A percentile compares a stretch with the other conserved stretches of the same genome.
phyloP scores from a whole-genome alignment of 2,113 vertebrate genomes.

The Coreoperca whiteheadi region DNA sequence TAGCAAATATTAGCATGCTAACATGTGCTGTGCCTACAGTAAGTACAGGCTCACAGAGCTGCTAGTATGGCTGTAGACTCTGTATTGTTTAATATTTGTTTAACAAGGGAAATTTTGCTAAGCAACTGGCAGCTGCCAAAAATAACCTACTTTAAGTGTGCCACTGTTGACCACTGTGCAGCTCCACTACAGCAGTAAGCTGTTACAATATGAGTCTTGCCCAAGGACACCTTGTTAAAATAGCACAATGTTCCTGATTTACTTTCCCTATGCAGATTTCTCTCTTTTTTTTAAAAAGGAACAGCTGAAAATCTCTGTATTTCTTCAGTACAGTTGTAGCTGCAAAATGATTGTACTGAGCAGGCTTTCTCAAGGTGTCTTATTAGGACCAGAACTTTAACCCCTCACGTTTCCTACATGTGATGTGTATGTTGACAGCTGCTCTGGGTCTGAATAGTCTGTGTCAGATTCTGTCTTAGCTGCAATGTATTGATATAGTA shows the following conservation, averaged over 20 bases:
- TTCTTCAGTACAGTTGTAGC: conserved; percentile 15
- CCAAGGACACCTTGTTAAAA: conserved; percentile 48
- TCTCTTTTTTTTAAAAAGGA: not conserved
- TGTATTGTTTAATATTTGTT: conserved; percentile 12
- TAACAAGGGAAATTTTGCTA: conserved; percentile 41
- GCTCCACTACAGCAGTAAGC: conserved; percentile 38
- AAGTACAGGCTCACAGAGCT: not conserved
- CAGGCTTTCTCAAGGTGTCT: not conserved
- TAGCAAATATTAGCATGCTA: not conserved
- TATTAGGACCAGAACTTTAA: conserved; percentile 1
- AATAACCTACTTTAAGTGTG: conserved; percentile 50
- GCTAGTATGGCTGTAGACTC: not conserved
- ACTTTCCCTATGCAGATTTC: conserved; percentile 28
- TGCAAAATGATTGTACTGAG: not conserved
- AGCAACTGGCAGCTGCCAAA: conserved; percentile 48
- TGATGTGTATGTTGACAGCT: conserved; percentile 2
- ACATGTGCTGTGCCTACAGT: not conserved
- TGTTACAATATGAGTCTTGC: conserved; percentile 11
- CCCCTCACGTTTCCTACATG: conserved; percentile 7
- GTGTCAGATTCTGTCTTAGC: not conserved
- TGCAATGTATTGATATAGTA: not conserved
- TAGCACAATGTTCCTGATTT: conserved; percentile 19
- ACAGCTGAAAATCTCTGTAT: not conserved
- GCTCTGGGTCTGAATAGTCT: not conserved
- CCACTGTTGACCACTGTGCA: conserved; percentile 45